Base-by-base conservation (phyloP, 2,888 invertebrate species). In the Drosophila lacicola region DNA sequence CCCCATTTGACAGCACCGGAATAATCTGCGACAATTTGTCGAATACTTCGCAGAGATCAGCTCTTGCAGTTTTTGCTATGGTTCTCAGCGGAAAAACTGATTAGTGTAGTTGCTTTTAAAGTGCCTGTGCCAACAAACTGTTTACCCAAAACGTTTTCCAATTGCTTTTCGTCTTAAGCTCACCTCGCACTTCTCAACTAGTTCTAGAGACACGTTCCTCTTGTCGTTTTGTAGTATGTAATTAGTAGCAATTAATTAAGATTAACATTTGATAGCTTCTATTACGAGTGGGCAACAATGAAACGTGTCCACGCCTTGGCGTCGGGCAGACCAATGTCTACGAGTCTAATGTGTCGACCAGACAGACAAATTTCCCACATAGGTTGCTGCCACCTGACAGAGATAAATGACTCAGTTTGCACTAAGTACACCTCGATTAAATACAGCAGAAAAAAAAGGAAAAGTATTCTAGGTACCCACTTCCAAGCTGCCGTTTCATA, bases 221-320 rank as follows among this genome's bases (percentile, higher is more conserved):
- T 29, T 29, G 25, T 44, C 47, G 29, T 46, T 25, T 49, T 56
- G 54, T 34, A 67, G 61, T 11, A 14, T 64, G 91, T 90, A 91
- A 91, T 92, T 91, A 91, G 90, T 89, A 74, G 87, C 89, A 90
- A 91, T 91, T 91, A 90, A 92, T 91, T 91, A 89, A 89, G 90
- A 90, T 91, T 90, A 92, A 90, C 90, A 89, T 89, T 89, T 90
- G 91, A 90, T 90, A 90, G 89, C 65, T 80, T 45, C 51, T 50
- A 60, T 57, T 62, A 62, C 47, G 29, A 46, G 64, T 41, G 66
- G 39, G 57, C 41, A 50, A 41, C 41, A 14, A 13, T 55, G 51
- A 64, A 57, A 58, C 41, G 29, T 60, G 53, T 60, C 21, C 60
- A 21, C 21, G 11, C 10, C 56, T 46, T 37, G 58, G 14, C 33